Evolutionary conservation across 2,888 invertebrate species (phyloP), one percentile per base, ranked within the genome.

Genomic region (Cheilosia soror): DNA sequence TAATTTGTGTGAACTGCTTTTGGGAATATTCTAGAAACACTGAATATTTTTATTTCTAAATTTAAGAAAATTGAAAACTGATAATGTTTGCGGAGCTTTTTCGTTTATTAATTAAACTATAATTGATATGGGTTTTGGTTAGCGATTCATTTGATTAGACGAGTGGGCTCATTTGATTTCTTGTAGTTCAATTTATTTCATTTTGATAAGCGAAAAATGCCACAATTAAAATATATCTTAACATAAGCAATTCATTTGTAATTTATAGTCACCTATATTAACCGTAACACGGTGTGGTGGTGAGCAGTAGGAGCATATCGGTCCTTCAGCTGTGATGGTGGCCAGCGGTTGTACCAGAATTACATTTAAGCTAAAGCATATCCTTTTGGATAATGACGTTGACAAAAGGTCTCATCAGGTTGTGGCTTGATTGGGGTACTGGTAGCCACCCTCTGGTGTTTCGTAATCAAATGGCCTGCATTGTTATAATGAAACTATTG

Each of bases 201-300:
- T 15, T 2, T 15, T 20, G 20, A 20, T 20, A 20, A 20, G 20
- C 20, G 20, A 20, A 20, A 20, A 20, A 1, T 20, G 20, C 20
- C 20, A 20, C 20, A 1, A 20, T 20, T 20, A 20, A 20, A 20
- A 15, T 5, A 44, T 15, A 33, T 49, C 25, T 65, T 9, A 1
- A 44, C 5, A 1, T 25, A 6, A 7, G 37, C 25, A 37, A 37
- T 49, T 6, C 6, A 65, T 37, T 65, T 49, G 20, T 33, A 27
- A n/a, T 20, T 51, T n/a, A 49, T 51, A 37, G 49, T 31, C 49
- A 65, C 20, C 20, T 20, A 13, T 31, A 33, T 63, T 63, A 63
- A 20, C 29, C 29, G 2, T 47, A 0, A 9, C 7, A 6, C 13
- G 2, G 20, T 7, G 25, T 3, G 25, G 13, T 37, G 27, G 13